A percentile compares a stretch with the other conserved stretches of the same genome.
phyloP scores from a whole-genome alignment of 2,797 vertebrate species.

The Carapus acus region DNA sequence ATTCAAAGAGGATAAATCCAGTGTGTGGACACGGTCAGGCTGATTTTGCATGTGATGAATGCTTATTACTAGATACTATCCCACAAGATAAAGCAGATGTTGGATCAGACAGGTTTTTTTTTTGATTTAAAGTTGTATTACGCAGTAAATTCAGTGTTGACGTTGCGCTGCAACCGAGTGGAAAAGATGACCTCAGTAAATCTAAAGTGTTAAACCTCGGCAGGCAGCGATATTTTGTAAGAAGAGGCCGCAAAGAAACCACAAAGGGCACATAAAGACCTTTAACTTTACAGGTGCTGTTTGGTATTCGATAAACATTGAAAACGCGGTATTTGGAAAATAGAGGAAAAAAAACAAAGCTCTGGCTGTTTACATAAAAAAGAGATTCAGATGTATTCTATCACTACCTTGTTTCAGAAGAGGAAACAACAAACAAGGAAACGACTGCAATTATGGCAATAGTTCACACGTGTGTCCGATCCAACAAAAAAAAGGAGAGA shows the following conservation, averaged over 20 bases:
- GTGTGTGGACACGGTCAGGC: conserved; percentile 13
- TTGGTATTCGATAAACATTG: neutral
- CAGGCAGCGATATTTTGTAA: conserved; percentile 16
- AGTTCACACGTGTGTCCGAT: neutral
- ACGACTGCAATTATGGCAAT: neutral
- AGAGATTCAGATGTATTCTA: neutral
- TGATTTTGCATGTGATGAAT: conserved; percentile 19
- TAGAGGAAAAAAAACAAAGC: neutral
- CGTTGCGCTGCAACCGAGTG: conserved; percentile 30
- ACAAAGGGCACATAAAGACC: conserved; percentile 16
- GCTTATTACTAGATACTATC: conserved; percentile 34
- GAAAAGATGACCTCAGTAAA: conserved; percentile 49
- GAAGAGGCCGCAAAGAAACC: conserved; percentile 8
- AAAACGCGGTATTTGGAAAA: too few species aligned
- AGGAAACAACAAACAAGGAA: neutral
- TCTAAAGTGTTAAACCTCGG: conserved; percentile 28
- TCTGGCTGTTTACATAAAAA: neutral
- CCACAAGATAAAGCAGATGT: conserved; percentile 32
- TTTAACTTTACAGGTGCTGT: conserved; percentile 23
- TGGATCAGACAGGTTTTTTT: conserved; percentile 34
- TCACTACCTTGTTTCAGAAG: neutral
- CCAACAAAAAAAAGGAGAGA: neutral
- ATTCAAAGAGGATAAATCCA: conserved; percentile 10
- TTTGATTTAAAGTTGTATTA: conserved; percentile 35
- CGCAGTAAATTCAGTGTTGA: conserved; percentile 37